Base-by-base conservation (phyloP, 2,797 vertebrate genomes). In the Urocyon cinereoargenteus region DNA sequence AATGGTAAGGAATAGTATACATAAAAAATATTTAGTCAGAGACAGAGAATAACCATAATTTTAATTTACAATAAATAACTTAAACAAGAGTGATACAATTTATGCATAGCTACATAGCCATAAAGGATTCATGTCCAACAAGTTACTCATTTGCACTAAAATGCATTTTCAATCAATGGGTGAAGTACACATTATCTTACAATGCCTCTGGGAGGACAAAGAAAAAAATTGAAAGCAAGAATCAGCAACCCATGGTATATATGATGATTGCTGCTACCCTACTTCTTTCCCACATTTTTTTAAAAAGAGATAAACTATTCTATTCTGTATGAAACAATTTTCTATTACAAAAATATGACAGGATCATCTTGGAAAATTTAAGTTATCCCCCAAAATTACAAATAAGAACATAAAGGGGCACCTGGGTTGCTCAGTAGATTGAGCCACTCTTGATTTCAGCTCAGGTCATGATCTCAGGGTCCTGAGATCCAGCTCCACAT, bases 141-240 rank as follows among this genome's bases (percentile, higher is more conserved):
- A 96, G 91, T 79, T 88, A 55, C 68, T 93, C 28, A 28, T 86
- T 84, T 90, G 73, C 96, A 96, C 96, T 92, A 96, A 97, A 97
- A 96, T 81, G 75, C 49, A 85, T 92, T 97, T 97, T 94, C 75
- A 96, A 95, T 96, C 91, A 97, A 86, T 96, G 96, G 64, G 83
- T 92, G 78, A 96, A 92, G 73, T 81, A 57, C 13, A 53, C 10
- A 72, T 96, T 96, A 73, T 90, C 82, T 97, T 61, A 83, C 55
- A 94, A 94, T 90, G 92, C 85, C 82, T 96, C 72, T 3, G 31
- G 85, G 93, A 95, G 34, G 82, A 92, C 22, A 90, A 86, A 79
- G 82, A 40, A 88, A 90, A 96, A 82, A 61, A 45, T 2, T 22
- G 28, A 93, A 96, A 97, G 45, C 40, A 79, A 95, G 73, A 93